Conservation (phyloP, 2,797 vertebrate species). For the Malacoctenus gilli region DNA sequence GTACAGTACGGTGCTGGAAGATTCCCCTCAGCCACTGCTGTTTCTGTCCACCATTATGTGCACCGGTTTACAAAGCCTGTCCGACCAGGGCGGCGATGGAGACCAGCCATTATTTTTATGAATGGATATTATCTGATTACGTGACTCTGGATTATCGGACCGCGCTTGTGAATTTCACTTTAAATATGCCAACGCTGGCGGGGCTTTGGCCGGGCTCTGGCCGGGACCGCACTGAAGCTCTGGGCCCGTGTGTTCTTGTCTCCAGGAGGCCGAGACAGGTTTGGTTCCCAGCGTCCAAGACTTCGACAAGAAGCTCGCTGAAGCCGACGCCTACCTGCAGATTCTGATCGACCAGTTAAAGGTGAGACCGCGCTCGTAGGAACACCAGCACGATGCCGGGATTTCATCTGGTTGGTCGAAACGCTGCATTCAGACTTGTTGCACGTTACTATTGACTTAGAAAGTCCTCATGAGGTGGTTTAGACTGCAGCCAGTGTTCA, state of each 20-base stretch:
- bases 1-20: constrained; percentile 66
- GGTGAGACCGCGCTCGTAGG: constrained; percentile 77
- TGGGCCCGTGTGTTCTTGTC: constrained; percentile 42
- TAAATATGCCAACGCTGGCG: constrained; percentile 44
- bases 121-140: constrained; percentile 21
- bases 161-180: constrained; percentile 29
- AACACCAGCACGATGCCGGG: not conserved
- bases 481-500: not conserved
- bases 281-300: constrained; percentile 97
- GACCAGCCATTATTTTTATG: constrained; percentile 15
- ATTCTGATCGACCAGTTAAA: constrained; percentile 98
- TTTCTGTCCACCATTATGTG: constrained; percentile 63
- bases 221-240: constrained; percentile 19
- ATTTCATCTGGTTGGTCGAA: not conserved
- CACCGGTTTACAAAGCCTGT: constrained; percentile 45
- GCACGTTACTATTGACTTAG: too few relatives aligned
- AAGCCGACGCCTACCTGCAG: constrained; percentile 97
- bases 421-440: too few relatives aligned
- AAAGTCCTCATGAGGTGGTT: too few relatives aligned
- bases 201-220: not conserved
- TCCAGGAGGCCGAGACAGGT: constrained; percentile 93
- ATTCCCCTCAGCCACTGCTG: constrained; percentile 68
- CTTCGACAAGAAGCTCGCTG: constrained; percentile 98
- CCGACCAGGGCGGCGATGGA: constrained; percentile 30
- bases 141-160: constrained; percentile 6